A percentile compares a stretch with the other conserved stretches of the same genome.
Evolutionary conservation across 2,113 vertebrate genomes (phyloP).

Genomic region (Tauraco erythrolophus): DNA sequence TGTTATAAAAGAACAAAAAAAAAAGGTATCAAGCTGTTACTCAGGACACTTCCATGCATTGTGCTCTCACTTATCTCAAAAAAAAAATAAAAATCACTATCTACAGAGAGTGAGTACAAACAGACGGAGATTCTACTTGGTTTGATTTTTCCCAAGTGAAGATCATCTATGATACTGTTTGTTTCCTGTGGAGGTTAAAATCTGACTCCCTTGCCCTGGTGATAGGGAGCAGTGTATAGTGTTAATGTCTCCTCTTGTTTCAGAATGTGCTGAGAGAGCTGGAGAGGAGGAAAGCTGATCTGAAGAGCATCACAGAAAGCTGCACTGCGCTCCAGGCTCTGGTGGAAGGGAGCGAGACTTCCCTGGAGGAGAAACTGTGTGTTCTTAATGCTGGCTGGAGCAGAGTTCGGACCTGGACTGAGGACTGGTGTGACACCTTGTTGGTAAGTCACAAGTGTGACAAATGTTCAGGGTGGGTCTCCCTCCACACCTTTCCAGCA

Average conservation of each 20-base stretch:
- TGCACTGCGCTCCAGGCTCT: constrained; percentile 87
- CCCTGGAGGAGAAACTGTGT: constrained; percentile 87
- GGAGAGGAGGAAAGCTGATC: constrained; percentile 86
- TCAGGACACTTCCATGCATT: neutral
- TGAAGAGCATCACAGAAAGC: constrained; percentile 86
- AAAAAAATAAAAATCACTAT: neutral
- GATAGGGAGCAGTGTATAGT: neutral
- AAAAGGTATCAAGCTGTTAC: neutral
- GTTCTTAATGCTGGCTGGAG: constrained; percentile 89
- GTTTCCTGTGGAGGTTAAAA: neutral
- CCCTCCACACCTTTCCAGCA: neutral
- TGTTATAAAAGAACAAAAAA: neutral
- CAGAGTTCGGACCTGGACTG: constrained; percentile 86
- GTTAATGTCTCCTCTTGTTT: constrained; percentile 38
- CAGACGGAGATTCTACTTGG: neutral
- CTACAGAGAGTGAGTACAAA: neutral
- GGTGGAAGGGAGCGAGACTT: constrained; percentile 85
- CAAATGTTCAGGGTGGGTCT: neutral
- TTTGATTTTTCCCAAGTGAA: neutral
- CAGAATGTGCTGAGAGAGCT: constrained; percentile 92
- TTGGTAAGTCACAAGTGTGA: constrained; percentile 76
- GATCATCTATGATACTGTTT: neutral
- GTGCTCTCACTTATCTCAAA: neutral
- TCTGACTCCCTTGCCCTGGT: neutral
- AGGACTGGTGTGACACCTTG: constrained; percentile 91